These are phyloP conservation scores for Nemurella pictetii DNA, from an alignment of 2,888 invertebrate genomes.

Conservation along the genomic window DNA sequence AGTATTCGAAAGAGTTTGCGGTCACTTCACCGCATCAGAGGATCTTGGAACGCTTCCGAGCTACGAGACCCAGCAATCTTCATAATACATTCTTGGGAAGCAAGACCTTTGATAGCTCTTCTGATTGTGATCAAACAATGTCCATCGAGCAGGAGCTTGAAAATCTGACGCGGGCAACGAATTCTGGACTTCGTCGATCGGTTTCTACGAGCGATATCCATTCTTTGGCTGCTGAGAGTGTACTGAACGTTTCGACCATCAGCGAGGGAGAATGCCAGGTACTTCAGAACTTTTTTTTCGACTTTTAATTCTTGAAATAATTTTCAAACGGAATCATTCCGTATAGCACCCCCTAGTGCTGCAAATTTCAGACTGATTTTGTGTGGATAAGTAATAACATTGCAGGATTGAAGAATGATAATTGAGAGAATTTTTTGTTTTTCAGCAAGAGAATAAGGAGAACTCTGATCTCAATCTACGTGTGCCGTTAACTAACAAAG, in stretches of 20 bases:
- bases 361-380: neutral
- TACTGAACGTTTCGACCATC: neutral
- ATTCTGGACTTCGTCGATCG: neutral
- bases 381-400: neutral
- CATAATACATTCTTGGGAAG: slow-evolving; percentile 47
- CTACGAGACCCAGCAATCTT: slow-evolving; percentile 36
- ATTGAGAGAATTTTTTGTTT: no score
- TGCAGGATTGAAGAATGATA: no score
- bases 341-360: no score
- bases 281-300: neutral
- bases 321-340: neutral
- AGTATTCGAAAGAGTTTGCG: slow-evolving; percentile 64
- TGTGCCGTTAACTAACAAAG: neutral
- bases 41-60: slow-evolving; percentile 61
- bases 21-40: slow-evolving; percentile 71
- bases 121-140: neutral
- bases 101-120: slow-evolving; percentile 20
- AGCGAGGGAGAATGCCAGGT: neutral
- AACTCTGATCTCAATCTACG: neutral
- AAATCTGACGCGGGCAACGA: neutral
- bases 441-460: slow-evolving; percentile 6
- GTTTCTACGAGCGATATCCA: neutral
- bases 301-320: neutral
- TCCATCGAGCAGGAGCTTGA: neutral
- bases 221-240: neutral